Conservation (phyloP, 2,888 invertebrate species). For the Ophion ellenae region DNA sequence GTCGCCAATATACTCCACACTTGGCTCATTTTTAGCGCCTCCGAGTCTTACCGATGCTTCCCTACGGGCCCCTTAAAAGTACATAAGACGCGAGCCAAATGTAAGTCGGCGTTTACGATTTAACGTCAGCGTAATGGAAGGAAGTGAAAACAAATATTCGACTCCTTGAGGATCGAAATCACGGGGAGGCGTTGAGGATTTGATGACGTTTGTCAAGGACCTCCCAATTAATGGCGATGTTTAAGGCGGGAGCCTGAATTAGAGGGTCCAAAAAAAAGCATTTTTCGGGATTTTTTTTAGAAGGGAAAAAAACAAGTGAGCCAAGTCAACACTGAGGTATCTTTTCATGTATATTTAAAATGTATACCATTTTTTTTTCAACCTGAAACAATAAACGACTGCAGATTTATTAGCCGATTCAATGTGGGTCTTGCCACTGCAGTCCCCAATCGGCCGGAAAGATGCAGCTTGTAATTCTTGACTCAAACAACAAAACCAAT, state of each 20-base stretch:
- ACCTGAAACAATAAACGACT: too few species aligned
- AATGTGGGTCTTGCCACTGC: too few species aligned
- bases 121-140: slow-evolving; percentile 32
- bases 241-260: background rate
- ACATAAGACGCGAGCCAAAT: slow-evolving; percentile 50
- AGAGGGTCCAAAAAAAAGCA: too few species aligned
- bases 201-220: slow-evolving; percentile 16
- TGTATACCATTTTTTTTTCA: too few species aligned
- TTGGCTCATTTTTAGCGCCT: slow-evolving; percentile 67
- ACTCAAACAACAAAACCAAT: too few species aligned
- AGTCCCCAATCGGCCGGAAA: too few species aligned
- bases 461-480: too few species aligned
- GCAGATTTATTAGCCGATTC: too few species aligned
- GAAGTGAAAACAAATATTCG: background rate
- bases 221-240: background rate
- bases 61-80: slow-evolving; percentile 64
- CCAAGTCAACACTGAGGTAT: too few species aligned
- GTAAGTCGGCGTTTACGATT: slow-evolving; percentile 41
- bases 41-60: slow-evolving; percentile 56
- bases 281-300: too few species aligned
- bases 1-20: slow-evolving; percentile 81
- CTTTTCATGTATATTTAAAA: too few species aligned
- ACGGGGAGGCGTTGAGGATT: slow-evolving; percentile 1
- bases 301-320: too few species aligned
- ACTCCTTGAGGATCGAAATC: slow-evolving; percentile 27